Evolutionary conservation across 2,888 invertebrate species (phyloP).

Genomic region (Agrotis ipsilon): DNA sequence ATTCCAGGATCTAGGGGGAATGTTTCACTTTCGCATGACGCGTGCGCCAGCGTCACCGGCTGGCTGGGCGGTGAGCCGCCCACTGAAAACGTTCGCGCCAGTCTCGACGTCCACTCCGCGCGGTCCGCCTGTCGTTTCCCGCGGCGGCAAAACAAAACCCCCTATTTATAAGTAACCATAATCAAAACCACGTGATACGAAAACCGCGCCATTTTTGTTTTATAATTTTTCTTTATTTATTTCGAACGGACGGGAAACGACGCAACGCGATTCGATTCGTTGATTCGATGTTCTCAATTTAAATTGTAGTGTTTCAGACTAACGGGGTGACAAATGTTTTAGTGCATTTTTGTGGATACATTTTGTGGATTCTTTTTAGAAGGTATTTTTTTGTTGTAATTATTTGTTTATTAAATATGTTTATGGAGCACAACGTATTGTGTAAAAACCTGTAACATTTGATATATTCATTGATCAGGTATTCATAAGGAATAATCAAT

Average conservation of each 20-base stretch:
- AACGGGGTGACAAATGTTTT: conserved; percentile 75
- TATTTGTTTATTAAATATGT: background rate
- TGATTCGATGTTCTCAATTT: conserved; percentile 75
- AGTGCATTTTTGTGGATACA: conserved; percentile 77
- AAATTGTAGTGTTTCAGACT: conserved; percentile 79
- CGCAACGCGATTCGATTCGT: conserved; percentile 76
- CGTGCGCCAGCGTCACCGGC: conserved; percentile 73
- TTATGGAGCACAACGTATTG: conserved; percentile 14
- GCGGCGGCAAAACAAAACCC: conserved; percentile 70
- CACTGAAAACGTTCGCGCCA: conserved; percentile 83
- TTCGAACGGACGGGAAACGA: conserved; percentile 79
- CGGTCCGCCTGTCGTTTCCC: conserved; percentile 90
- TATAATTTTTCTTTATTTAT: conserved; percentile 64
- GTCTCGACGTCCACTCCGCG: conserved; percentile 91
- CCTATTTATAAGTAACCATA: conserved; percentile 62
- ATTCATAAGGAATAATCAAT: conserved; percentile 49
- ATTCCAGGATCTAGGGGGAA: conserved; percentile 23
- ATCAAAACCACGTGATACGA: conserved; percentile 70
- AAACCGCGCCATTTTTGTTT: conserved; percentile 64
- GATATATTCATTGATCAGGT: conserved; percentile 23
- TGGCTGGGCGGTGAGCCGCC: conserved; percentile 86
- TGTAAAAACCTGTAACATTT: conserved; percentile 39
- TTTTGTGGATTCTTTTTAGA: conserved; percentile 79
- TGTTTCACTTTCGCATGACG: conserved; percentile 83
- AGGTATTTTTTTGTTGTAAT: conserved; percentile 59